Conservation (phyloP, 2,888 invertebrate genomes). For the Didymodactylos carnosus region DNA sequence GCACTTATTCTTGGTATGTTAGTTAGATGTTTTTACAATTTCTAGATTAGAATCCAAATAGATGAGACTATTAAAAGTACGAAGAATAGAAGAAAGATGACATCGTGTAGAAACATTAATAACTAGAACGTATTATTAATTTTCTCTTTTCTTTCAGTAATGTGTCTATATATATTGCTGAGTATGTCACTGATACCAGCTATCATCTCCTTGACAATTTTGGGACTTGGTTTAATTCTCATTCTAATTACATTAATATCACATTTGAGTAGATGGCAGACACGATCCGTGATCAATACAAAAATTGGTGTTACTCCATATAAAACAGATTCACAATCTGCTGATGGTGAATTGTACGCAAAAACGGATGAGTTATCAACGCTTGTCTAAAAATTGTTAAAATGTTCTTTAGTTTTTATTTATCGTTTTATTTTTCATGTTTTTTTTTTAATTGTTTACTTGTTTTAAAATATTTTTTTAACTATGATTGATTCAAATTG, state of each 20-base stretch:
- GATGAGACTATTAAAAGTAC: too few relatives aligned
- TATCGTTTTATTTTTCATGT: too few relatives aligned
- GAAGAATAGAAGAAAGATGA: too few relatives aligned
- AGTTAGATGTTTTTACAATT: not conserved
- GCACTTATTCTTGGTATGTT: not conserved
- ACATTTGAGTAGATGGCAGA: not conserved
- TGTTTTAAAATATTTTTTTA: too few relatives aligned
- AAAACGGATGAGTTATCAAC: not conserved
- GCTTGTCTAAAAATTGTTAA: not conserved
- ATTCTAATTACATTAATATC: not conserved
- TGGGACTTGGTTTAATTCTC: not conserved
- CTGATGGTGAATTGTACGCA: not conserved
- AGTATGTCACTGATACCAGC: not conserved
- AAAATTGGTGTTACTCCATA: too few relatives aligned
- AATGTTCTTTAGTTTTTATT: too few relatives aligned
- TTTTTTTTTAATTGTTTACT: too few relatives aligned
- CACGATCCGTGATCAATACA: too few relatives aligned
- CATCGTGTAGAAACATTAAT: too few relatives aligned
- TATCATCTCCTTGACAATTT: not conserved
- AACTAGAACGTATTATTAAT: too few relatives aligned
- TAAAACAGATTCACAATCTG: not conserved
- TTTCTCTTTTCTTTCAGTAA: not conserved
- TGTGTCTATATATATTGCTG: not conserved
- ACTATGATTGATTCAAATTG: too few relatives aligned
- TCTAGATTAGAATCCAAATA: too few relatives aligned